A percentile compares a stretch with the other conserved stretches of the same genome.
These are phyloP conservation scores for Oligia strigilis DNA, from an alignment of 2,888 invertebrate species.

Conservation along the genomic window DNA sequence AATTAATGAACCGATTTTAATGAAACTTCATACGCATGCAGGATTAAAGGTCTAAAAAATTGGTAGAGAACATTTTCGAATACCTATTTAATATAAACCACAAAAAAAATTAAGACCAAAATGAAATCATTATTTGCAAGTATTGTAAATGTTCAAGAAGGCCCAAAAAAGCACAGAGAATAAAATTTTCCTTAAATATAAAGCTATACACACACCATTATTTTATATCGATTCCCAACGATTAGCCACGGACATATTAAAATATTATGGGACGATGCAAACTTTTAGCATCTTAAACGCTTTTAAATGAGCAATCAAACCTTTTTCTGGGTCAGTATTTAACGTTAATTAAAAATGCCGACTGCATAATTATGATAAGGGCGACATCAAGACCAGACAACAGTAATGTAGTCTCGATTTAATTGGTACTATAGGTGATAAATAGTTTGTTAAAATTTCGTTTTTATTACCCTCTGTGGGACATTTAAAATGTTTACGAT, in stretches of 20 bases:
- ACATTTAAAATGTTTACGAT: conserved; percentile 54
- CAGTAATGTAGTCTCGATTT: conserved; percentile 55
- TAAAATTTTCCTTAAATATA: conserved; percentile 22
- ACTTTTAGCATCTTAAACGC: conserved; percentile 59
- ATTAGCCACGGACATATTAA: conserved; percentile 65
- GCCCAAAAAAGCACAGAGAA: conserved; percentile 19
- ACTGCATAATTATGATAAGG: conserved; percentile 51
- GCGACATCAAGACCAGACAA: conserved; percentile 39
- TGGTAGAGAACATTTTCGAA: too few species aligned
- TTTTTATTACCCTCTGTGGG: conserved; percentile 49
- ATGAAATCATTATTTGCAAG: neutral
- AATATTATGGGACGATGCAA: conserved; percentile 56
- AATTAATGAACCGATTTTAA: too few species aligned
- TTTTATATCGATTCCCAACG: conserved; percentile 61
- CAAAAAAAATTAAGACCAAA: neutral
- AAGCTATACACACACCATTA: conserved; percentile 31
- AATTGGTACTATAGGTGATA: conserved; percentile 60
- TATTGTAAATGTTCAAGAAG: conserved; percentile 32
- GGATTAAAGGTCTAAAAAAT: too few species aligned
- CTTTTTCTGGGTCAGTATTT: conserved; percentile 68
- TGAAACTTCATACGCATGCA: too few species aligned
- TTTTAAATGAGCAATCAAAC: conserved; percentile 69
- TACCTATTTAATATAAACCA: too few species aligned
- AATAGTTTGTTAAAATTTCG: conserved; percentile 52
- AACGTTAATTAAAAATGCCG: conserved; percentile 66